Evolutionary conservation across 2,113 vertebrate genomes (phyloP).

Genomic region (Corythornis vintsioides): DNA sequence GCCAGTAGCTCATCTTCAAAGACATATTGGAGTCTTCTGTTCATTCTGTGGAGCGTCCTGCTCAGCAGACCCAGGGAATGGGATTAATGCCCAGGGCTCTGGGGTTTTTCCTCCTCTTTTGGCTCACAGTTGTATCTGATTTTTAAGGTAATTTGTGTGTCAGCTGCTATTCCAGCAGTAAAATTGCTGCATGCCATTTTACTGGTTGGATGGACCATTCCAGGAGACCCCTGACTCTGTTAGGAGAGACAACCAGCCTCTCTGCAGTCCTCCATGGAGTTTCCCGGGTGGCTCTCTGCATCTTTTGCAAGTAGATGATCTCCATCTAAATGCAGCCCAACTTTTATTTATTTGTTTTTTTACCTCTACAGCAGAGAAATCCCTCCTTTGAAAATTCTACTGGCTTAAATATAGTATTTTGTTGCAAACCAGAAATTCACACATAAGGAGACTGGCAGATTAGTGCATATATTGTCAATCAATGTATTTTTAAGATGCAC

Average conservation of each 20-base stretch:
- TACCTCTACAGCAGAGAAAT: constrained; percentile 68
- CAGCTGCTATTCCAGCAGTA: constrained; percentile 13
- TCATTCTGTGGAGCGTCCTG: background rate
- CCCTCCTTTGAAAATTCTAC: constrained; percentile 67
- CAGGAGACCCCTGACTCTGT: background rate
- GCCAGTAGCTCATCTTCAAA: background rate
- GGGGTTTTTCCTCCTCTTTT: background rate
- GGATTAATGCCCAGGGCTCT: background rate
- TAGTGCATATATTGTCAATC: constrained; percentile 73
- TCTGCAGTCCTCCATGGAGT: background rate
- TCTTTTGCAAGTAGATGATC: background rate
- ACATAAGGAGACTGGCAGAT: constrained; percentile 73
- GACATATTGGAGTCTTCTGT: background rate
- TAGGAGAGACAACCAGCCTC: background rate
- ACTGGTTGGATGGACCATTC: background rate
- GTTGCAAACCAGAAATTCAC: constrained; percentile 73
- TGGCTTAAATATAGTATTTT: constrained; percentile 74
- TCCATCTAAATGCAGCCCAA: constrained; percentile 11
- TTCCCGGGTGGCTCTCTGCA: background rate
- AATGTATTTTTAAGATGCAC: constrained; percentile 70
- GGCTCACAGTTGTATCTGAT: background rate
- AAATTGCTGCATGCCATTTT: background rate
- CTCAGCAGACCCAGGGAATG: background rate
- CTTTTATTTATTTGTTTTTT: background rate
- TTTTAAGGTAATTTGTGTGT: constrained; percentile 28